Base-by-base conservation (phyloP, 2,888 invertebrate species). In the Hirtodrosophila trivittata region DNA sequence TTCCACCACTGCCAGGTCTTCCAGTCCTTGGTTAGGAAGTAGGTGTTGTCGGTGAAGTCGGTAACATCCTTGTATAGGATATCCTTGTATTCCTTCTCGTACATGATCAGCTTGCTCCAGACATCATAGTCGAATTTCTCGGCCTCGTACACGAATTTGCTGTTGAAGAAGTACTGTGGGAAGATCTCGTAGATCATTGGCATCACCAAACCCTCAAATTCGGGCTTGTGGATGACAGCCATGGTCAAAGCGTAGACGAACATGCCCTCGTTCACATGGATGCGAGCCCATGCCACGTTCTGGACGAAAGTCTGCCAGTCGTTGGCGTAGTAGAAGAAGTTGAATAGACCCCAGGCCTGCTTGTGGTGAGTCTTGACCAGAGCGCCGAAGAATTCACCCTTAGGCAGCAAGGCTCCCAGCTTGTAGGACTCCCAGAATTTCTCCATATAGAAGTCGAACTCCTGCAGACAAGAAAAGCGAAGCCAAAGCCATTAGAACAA, bases 171-270 rank as follows among this genome's bases (percentile, higher is more conserved):
- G 91, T 93, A 93, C 89, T 95, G 93, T 1, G 96, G 96, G 90
- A 94, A 93, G 89, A 95, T 93, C 90, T 96, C 96, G 87, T 95
- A 95, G 35, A 93, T 93, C 18, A 95, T 93, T 16, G 96, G 95
- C 14, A 95, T 89, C 39, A 93, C 91, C 70, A 95, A 91, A 42
- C 94, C 94, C 58, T 92, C 91, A 89, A 93, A 93, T 86, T 95
- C 95, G 4, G 89, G 87, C 43, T 94, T 93, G 88, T 95, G 94
- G 88, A 94, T 92, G 43, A 95, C 92, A 60, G 95, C 94, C 62
- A 93, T 92, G 43, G 93, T 93, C 70, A 94, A 90, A 8, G 95
- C 94, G 82, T 95, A 94, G 60, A 94, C 92, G 89, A 95, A 96
- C 92, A 95, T 93, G 81, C 93, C 95, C 71, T 95, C 94, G 88